Percentiles rank a stretch among this genome's conserved stretches.
Evolutionary conservation across 23 tunicate species (phyloP).

Genomic region (Styela clava): DNA sequence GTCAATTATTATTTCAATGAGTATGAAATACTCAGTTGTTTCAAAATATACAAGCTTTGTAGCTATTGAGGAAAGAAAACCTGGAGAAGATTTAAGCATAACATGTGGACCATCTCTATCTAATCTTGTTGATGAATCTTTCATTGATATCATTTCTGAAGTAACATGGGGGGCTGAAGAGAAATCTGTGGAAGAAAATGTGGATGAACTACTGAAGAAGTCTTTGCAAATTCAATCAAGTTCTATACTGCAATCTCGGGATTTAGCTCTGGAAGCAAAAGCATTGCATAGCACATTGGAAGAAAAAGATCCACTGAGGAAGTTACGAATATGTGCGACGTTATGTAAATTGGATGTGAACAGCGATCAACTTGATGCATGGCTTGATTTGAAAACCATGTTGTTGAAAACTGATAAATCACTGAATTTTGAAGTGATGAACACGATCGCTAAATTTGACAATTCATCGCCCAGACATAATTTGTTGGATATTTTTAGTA

Average conservation of each 20-base stretch:
- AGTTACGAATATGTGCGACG: constrained; percentile 1
- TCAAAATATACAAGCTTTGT: constrained; percentile 71
- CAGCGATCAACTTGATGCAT: neutral
- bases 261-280: neutral
- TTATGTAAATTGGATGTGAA: neutral
- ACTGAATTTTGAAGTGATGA: constrained; percentile 2
- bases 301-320: neutral
- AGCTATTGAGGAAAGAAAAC: constrained; percentile 66
- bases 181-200: neutral
- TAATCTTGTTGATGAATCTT: constrained; percentile 18
- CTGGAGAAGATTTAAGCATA: constrained; percentile 24
- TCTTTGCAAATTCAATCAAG: constrained; percentile 11
- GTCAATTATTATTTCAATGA: constrained; percentile 47
- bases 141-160: constrained; percentile 46
- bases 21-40: constrained; percentile 52
- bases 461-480: neutral
- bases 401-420: neutral
- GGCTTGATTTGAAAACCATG: neutral
- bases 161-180: constrained; percentile 32
- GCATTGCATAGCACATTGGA: neutral
- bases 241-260: constrained; percentile 19
- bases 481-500: neutral
- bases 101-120: constrained; percentile 31
- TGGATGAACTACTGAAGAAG: constrained; percentile 2
- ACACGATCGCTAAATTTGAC: neutral